phyloP scores from a whole-genome alignment of 2,797 vertebrate genomes.

The Dendrocincla tyrannina region DNA sequence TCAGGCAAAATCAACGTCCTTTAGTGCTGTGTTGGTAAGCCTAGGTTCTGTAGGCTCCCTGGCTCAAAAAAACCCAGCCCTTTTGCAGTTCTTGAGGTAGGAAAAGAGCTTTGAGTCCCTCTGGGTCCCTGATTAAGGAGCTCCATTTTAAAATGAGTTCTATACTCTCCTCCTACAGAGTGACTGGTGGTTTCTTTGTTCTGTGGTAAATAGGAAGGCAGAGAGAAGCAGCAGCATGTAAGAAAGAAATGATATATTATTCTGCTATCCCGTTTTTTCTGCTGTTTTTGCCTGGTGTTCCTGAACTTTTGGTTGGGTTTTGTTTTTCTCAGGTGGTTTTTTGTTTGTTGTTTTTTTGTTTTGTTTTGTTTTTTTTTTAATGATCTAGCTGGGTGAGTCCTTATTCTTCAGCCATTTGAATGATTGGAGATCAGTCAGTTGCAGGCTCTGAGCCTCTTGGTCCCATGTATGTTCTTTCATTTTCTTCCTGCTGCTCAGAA shows the following conservation, averaged over 20 bases:
- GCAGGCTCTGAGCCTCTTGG: background rate
- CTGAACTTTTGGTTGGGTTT: background rate
- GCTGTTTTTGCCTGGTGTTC: background rate
- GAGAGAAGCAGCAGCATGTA: background rate
- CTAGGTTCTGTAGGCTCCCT: background rate
- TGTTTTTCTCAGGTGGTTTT: too few relatives aligned
- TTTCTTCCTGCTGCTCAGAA: constrained; percentile 34
- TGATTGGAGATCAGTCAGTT: background rate
- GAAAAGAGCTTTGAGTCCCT: background rate
- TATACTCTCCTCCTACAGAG: background rate
- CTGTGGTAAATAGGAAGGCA: background rate
- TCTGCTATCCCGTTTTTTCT: background rate
- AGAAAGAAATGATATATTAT: background rate
- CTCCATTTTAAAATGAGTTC: background rate
- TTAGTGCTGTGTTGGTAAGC: background rate
- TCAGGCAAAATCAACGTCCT: background rate
- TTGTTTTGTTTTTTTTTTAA: background rate
- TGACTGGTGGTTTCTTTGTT: background rate
- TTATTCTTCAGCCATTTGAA: background rate
- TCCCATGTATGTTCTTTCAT: background rate
- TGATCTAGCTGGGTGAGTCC: background rate
- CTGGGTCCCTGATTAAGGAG: background rate
- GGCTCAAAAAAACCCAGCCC: background rate
- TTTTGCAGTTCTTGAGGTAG: background rate
- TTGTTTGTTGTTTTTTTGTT: too few relatives aligned